These are phyloP conservation scores for Hipposideros larvatus DNA, from an alignment of 2,797 vertebrate species.

Conservation along the genomic window DNA sequence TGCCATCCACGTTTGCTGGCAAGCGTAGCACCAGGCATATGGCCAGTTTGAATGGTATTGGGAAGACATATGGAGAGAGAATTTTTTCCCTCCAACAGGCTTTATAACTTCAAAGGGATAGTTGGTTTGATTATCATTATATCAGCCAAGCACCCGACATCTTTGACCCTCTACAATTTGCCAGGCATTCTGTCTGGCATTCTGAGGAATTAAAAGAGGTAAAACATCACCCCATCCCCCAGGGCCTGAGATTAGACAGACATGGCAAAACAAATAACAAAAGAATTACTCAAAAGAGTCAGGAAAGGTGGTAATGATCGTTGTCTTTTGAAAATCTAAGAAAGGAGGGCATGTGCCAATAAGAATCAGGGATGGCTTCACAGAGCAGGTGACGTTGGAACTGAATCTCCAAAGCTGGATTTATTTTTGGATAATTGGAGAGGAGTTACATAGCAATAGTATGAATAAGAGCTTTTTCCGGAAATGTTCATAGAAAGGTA, in stretches of 20 bases:
- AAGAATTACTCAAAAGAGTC: neutral
- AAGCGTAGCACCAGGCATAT: neutral
- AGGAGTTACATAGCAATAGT: neutral
- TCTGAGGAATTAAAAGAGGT: neutral
- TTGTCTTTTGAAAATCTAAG: slow-evolving; percentile 15
- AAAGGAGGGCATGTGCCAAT: neutral
- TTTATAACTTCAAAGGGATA: slow-evolving; percentile 4
- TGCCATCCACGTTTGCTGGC: slow-evolving; percentile 15
- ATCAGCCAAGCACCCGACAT: neutral
- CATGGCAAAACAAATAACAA: neutral
- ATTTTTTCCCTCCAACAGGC: neutral
- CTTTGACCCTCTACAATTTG: neutral
- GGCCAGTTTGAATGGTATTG: slow-evolving; percentile 50
- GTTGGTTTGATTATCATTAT: slow-evolving; percentile 33
- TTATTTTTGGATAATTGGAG: neutral
- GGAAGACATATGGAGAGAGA: slow-evolving; percentile 16
- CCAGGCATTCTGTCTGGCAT: neutral
- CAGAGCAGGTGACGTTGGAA: neutral
- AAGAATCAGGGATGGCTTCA: neutral
- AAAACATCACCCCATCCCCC: neutral
- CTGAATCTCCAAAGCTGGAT: neutral
- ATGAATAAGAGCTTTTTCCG: slow-evolving; percentile 43
- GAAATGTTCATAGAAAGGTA: neutral
- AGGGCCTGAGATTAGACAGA: neutral
- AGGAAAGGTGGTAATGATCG: neutral